Conservation (phyloP, 2,113 vertebrate genomes). For the Nerophis lumbriciformis region DNA sequence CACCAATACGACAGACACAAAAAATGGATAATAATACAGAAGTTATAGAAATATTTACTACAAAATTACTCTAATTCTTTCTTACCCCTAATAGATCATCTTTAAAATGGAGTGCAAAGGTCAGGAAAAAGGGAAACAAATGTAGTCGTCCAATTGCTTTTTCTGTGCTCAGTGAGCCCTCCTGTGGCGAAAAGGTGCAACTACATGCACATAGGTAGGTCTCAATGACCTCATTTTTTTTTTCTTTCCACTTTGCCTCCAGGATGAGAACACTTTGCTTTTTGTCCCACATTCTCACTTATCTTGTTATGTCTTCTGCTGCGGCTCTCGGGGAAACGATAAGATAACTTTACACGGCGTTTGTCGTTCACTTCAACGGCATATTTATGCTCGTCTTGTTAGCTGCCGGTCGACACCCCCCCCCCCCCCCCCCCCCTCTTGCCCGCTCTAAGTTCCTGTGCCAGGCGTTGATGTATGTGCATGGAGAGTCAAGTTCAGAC, state of each 20-base stretch:
- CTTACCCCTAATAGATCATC: too few species aligned
- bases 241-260: not conserved
- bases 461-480: slow-evolving; percentile 42
- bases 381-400: not conserved
- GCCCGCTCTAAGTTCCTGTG: slow-evolving; percentile 34
- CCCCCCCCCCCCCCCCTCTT: slow-evolving; percentile 38
- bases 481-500: slow-evolving; percentile 30
- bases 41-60: too few species aligned
- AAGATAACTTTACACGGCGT: slow-evolving; percentile 11
- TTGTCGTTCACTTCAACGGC: not conserved
- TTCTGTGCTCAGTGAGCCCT: not conserved
- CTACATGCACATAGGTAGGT: not conserved
- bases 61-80: too few species aligned
- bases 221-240: not conserved
- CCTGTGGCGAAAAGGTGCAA: slow-evolving; percentile 14
- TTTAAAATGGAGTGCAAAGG: not conserved
- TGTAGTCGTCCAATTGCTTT: not conserved
- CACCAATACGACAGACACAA: too few species aligned
- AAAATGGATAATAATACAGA: too few species aligned
- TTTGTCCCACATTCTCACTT: not conserved
- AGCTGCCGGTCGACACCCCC: slow-evolving; percentile 21
- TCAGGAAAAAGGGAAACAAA: not conserved
- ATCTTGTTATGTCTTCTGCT: slow-evolving; percentile 42
- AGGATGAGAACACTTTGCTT: not conserved
- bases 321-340: slow-evolving; percentile 34